Percentiles rank a stretch among this genome's conserved stretches.
Conservation (phyloP, 64 coral and sea anemone species). For the Montipora efflorescens region DNA sequence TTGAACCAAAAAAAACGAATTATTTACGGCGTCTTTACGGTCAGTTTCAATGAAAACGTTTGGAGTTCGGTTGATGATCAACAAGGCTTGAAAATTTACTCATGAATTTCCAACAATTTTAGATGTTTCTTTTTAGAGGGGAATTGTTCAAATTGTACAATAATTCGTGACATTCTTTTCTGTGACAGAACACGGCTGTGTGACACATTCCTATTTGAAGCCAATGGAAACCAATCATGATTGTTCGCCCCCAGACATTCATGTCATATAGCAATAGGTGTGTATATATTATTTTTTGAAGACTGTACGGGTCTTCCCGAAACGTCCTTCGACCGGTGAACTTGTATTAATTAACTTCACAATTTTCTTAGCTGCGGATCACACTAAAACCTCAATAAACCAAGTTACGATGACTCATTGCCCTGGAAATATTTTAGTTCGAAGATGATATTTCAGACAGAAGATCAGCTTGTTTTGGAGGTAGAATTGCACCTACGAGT, state of each 20-base stretch:
- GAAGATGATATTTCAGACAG: conserved; percentile 15
- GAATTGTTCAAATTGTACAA: neutral
- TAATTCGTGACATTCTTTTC: neutral
- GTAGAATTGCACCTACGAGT: conserved; percentile 30
- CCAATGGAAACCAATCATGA: neutral
- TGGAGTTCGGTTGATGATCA: too few relatives aligned
- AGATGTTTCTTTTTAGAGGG: too few relatives aligned
- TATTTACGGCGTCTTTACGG: too few relatives aligned
- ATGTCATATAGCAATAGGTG: neutral
- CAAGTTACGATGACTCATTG: neutral
- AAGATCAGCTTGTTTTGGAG: conserved; percentile 44
- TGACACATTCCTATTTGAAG: neutral
- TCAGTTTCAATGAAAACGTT: too few relatives aligned
- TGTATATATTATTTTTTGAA: neutral
- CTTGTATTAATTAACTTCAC: neutral
- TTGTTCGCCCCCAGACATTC: neutral
- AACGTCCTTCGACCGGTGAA: neutral
- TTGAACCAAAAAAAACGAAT: too few relatives aligned
- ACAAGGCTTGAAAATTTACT: too few relatives aligned
- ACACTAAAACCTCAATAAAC: neutral
- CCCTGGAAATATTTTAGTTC: neutral
- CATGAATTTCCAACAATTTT: too few relatives aligned
- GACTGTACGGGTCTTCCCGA: neutral
- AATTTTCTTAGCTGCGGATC: neutral
- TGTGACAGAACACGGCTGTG: neutral